Base-by-base conservation (phyloP, 2,888 invertebrate species). In the Coecobrya sp. region DNA sequence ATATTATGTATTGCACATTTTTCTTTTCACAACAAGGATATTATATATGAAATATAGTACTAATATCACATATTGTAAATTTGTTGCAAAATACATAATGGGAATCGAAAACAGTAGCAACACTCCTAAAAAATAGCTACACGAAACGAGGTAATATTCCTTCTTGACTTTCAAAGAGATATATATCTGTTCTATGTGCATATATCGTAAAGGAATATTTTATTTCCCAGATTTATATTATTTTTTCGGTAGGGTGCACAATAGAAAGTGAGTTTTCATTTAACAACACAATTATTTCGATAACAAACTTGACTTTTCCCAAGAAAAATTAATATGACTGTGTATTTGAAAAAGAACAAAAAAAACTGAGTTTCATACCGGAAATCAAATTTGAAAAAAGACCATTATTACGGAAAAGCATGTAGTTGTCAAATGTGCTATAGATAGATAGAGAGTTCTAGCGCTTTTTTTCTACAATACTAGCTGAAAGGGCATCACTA, bases 391-490 rank as follows among this genome's bases (percentile, higher is more conserved):
- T 8, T 55, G 68, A 16, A 81, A 79, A 81, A 81, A 16, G 76
- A 76, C 11, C 11, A 76, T 36, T 13, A 76, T 13, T 76, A 76
- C 81, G 81, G 81, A 81, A 79, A 81, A 81, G 81, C 81, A 55
- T 59, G 52, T 25, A 22, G 13, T 68, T 16, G 36, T 68, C 11
- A 68, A 52, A 22, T 59, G 8, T 73, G 19, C 19, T 73, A 25
- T 65, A 65, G 4, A 27, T 25, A 65, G 25, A 65, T 52, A 81
- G 3, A 55, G 4, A 59, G n/a, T 81, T 36, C 45, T 81, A 88
- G 65, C 79, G 88, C 88, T 59, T 42, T n/a, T n/a, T n/a, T 88
- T 65, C 81, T 88, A 88, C 79, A 87, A 45, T 79, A 73, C 42
- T 65, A 88, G 68, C 88, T 88, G 79, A 79, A 88, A 88, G 62